Conservation (phyloP, 2,797 vertebrate species). For the Xenentodon cancila region DNA sequence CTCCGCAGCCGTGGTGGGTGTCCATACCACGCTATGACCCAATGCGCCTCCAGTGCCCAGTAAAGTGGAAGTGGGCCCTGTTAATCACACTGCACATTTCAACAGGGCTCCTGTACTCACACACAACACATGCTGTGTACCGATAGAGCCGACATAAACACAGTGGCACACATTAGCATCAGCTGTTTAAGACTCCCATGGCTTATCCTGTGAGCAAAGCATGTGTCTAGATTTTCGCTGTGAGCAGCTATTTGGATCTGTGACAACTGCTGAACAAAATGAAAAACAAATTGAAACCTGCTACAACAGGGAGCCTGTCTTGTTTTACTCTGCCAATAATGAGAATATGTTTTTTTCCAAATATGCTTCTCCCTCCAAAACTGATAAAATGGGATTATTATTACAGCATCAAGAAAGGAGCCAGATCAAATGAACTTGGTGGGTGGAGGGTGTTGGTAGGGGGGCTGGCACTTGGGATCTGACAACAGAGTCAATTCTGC, state of each 20-base stretch:
- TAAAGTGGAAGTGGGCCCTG: constrained; percentile 58
- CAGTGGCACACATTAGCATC: constrained; percentile 61
- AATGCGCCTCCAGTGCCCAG: constrained; percentile 58
- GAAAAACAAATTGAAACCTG: constrained; percentile 66
- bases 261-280: constrained; percentile 71
- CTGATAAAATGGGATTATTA: constrained; percentile 80
- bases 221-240: constrained; percentile 44
- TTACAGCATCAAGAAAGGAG: constrained; percentile 82
- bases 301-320: constrained; percentile 46
- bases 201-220: constrained; percentile 53
- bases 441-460: constrained; percentile 71
- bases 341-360: constrained; percentile 75
- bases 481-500: constrained; percentile 93
- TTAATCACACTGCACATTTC: constrained; percentile 59
- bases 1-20: constrained; percentile 44
- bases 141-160: constrained; percentile 55
- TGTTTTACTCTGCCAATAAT: constrained; percentile 59
- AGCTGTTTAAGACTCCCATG: constrained; percentile 69
- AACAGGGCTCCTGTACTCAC: constrained; percentile 44
- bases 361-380: constrained; percentile 64
- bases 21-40: constrained; percentile 62
- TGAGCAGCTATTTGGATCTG: constrained; percentile 52
- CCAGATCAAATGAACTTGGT: constrained; percentile 87
- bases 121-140: constrained; percentile 43
- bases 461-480: constrained; percentile 87